Conservation (phyloP, 1,140 invertebrate genomes). For the Drosophila grimshawi region DNA sequence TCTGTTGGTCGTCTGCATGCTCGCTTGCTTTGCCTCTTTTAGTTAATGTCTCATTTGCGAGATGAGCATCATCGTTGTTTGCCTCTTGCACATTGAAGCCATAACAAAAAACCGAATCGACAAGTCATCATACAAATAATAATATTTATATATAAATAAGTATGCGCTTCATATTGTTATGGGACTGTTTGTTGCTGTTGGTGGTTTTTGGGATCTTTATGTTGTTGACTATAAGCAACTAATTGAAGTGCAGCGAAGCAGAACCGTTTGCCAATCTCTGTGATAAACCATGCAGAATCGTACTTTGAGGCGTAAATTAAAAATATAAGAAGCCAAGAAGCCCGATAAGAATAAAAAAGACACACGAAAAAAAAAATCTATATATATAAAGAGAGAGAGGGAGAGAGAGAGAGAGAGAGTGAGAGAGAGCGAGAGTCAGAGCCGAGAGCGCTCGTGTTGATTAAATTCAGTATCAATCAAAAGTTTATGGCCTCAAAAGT, state of each 20-base stretch:
- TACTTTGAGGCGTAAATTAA: slow-evolving; percentile 79
- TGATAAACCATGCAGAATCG: slow-evolving; percentile 80
- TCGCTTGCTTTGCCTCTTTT: slow-evolving; percentile 17
- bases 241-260: slow-evolving; percentile 81
- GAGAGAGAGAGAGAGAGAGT: not conserved
- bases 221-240: slow-evolving; percentile 66
- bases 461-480: slow-evolving; percentile 82
- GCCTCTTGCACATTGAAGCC: slow-evolving; percentile 45
- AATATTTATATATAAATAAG: slow-evolving; percentile 17
- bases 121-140: slow-evolving; percentile 50
- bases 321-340: slow-evolving; percentile 63
- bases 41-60: slow-evolving; percentile 56
- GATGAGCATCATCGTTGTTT: slow-evolving; percentile 55
- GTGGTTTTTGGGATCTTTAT: slow-evolving; percentile 33
- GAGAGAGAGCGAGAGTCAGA: slow-evolving; percentile 23
- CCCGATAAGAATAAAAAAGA: slow-evolving; percentile 20
- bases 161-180: slow-evolving; percentile 39
- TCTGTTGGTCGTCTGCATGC: not conserved
- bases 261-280: slow-evolving; percentile 81
- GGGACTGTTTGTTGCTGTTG: not conserved
- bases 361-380: slow-evolving; percentile 18
- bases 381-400: slow-evolving; percentile 1
- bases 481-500: slow-evolving; percentile 82
- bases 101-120: slow-evolving; percentile 40
- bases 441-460: slow-evolving; percentile 63